These are phyloP conservation scores for Penaeus chinensis DNA, from an alignment of 1,140 invertebrate species.

Conservation along the genomic window DNA sequence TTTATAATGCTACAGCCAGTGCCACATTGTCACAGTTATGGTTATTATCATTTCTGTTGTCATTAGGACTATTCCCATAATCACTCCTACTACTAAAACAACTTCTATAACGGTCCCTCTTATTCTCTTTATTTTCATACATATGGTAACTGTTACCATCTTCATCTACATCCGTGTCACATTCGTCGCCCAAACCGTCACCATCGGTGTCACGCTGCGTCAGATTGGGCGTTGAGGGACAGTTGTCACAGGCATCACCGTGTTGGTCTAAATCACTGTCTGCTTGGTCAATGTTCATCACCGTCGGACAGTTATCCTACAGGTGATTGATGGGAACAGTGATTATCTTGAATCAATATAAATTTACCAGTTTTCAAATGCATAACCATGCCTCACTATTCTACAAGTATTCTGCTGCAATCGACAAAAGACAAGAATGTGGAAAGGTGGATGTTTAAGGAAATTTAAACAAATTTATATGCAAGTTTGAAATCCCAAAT, in stretches of 20 bases:
- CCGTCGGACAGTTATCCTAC: constrained; percentile 83
- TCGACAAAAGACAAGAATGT: too few relatives aligned
- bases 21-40: too few relatives aligned
- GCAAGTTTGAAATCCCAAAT: not conserved
- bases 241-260: constrained; percentile 89
- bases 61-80: too few relatives aligned
- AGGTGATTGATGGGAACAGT: too few relatives aligned
- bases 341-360: not conserved
- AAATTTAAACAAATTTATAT: not conserved
- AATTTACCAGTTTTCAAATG: too few relatives aligned
- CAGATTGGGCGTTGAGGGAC: constrained; percentile 77
- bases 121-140: too few relatives aligned
- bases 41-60: too few relatives aligned
- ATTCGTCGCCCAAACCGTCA: constrained; percentile 80
- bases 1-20: too few relatives aligned
- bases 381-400: not conserved
- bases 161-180: constrained; percentile 77
- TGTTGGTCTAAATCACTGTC: constrained; percentile 81
- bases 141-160: constrained; percentile 67
- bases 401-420: too few relatives aligned
- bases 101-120: too few relatives aligned
- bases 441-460: too few relatives aligned
- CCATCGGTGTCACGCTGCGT: constrained; percentile 79
- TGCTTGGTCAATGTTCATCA: constrained; percentile 79
- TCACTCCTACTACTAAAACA: too few relatives aligned